Evolutionary conservation across 2,797 vertebrate species (phyloP), one percentile per base, ranked within the genome.

Genomic region (Cynodonichthys magdalenae): DNA sequence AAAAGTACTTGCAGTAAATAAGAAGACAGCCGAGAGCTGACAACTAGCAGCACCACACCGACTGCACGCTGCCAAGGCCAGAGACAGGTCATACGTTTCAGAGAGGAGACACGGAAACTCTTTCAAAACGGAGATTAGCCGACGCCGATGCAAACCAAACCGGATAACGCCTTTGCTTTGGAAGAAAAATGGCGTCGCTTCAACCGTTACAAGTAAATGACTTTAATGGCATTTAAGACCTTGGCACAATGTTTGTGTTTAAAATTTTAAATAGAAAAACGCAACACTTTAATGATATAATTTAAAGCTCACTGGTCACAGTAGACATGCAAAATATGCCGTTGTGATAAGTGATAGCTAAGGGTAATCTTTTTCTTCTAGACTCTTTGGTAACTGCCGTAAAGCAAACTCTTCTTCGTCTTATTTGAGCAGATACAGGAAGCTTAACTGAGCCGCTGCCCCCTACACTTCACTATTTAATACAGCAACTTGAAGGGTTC

Each of bases 21-120:
- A 14, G 66, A 12, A 14, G 66, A 24, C 70, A 18, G 56, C 62
- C 34, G 8, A 58, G 17, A 59, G 62, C 48, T 47, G 62, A 71
- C 71, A 59, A 46, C 75, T 73, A 86, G 83, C 75, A 56, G 69
- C 80, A 59, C 45, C 18, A 62, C 61, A 75, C 36, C 36, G 36
- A 72, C 27, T 36, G 58, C 72, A 79, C 80, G 48, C 79, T 79
- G 48, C 79, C 89, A 92, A 92, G 90, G 90, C 90, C 90, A 90
- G 78, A 66, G 69, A 86, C 90, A 92, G 90, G 90, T 92, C 90
- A 92, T 45, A 74, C 71, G 66, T 60, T 72, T 6, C 61, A 42
- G 44, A 20, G 63, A 87, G 42, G 34, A 83, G 61, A 71, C 7
- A 10, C 1, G 58, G 17, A 87, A 70, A 74, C 20, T 55, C 12